Conservation (phyloP, 2,888 invertebrate species). For the Chesias legatella region DNA sequence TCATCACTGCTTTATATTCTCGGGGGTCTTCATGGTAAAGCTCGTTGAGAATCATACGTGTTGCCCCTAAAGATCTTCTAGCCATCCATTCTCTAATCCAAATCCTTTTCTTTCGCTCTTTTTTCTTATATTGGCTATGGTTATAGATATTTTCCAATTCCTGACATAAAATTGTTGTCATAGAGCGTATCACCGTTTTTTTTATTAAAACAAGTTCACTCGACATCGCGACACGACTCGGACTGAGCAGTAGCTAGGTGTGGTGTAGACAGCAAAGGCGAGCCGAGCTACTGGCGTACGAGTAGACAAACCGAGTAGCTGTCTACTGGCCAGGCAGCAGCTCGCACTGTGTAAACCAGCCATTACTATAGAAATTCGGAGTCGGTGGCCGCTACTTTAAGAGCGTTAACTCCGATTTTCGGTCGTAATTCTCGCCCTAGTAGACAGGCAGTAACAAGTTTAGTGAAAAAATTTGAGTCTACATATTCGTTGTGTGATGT, state of each 20-base stretch:
- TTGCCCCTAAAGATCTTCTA: constrained; percentile 22
- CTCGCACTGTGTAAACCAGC: constrained; percentile 20
- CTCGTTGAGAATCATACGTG: constrained; percentile 19
- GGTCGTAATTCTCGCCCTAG: too few species aligned
- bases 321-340: constrained; percentile 21
- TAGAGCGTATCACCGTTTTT: constrained; percentile 18
- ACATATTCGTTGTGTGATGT: too few species aligned
- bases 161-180: constrained; percentile 21
- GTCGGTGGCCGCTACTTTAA: too few species aligned
- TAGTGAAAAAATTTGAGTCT: too few species aligned
- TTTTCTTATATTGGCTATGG: constrained; percentile 13
- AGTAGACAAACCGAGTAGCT: constrained; percentile 28
- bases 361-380: too few species aligned
- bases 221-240: constrained; percentile 15
- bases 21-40: constrained; percentile 20
- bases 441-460: too few species aligned
- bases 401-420: too few species aligned
- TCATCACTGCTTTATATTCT: constrained; percentile 17
- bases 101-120: constrained; percentile 22
- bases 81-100: constrained; percentile 22
- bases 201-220: constrained; percentile 21
- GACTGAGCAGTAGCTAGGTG: constrained; percentile 21
- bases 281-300: constrained; percentile 29
- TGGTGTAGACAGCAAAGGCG: constrained; percentile 25
- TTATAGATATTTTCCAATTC: constrained; percentile 22